A percentile compares a stretch with the other conserved stretches of the same genome.
These are phyloP conservation scores for Syngnathus floridae DNA, from an alignment of 2,113 vertebrate species.

Conservation along the genomic window DNA sequence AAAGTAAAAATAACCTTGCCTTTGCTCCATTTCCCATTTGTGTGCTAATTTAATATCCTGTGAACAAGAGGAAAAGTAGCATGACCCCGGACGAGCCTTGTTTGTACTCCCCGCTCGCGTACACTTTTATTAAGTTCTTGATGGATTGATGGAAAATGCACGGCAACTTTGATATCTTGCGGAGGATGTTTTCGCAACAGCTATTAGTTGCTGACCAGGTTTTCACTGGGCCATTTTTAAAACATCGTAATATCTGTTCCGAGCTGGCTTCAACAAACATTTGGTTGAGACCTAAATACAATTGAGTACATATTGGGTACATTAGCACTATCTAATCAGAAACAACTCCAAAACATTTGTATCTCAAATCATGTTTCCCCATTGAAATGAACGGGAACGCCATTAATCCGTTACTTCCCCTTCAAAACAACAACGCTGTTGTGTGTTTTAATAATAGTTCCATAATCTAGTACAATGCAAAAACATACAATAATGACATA, in stretches of 20 bases:
- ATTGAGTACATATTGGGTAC: too few relatives aligned
- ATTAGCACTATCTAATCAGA: too few relatives aligned
- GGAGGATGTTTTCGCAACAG: conserved; percentile 39
- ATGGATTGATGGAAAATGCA: conserved; percentile 62
- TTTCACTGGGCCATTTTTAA: neutral
- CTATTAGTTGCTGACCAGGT: neutral
- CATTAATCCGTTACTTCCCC: too few relatives aligned
- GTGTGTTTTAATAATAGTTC: too few relatives aligned
- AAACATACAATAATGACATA: too few relatives aligned
- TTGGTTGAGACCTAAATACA: neutral
- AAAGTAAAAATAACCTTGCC: conserved; percentile 23
- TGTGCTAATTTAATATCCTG: conserved; percentile 45
- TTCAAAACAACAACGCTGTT: too few relatives aligned
- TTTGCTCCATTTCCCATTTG: conserved; percentile 44
- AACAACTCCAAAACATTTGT: too few relatives aligned
- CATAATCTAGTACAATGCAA: too few relatives aligned
- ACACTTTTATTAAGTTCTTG: conserved; percentile 47
- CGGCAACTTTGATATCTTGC: conserved; percentile 26
- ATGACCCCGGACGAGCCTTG: conserved; percentile 35
- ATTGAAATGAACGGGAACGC: too few relatives aligned
- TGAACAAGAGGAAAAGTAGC: conserved; percentile 30
- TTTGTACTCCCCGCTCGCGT: conserved; percentile 45
- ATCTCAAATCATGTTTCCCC: too few relatives aligned
- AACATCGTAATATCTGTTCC: neutral
- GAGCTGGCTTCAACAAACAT: neutral